phyloP scores from a whole-genome alignment of 2,797 vertebrate species.

The Buceros bicornis region DNA sequence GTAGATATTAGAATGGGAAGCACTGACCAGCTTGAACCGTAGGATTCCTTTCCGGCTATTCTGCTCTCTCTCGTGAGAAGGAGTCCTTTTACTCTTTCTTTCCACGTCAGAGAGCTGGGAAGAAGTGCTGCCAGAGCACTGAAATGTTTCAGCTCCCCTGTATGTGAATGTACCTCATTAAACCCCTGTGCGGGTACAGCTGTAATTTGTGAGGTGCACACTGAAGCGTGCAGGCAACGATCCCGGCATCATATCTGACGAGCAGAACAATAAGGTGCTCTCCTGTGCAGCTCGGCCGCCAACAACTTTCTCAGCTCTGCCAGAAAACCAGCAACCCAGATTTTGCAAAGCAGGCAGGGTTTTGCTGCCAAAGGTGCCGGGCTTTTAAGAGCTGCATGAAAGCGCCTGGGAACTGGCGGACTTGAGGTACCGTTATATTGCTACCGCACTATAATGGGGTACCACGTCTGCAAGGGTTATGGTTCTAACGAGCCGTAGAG shows the following conservation, averaged over 20 bases:
- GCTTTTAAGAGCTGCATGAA: neutral
- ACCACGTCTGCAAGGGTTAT: neutral
- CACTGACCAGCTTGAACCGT: neutral
- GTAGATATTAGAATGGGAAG: neutral
- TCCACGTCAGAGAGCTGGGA: neutral
- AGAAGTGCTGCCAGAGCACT: neutral
- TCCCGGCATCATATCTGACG: neutral
- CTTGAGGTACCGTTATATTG: neutral
- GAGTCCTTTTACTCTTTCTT: neutral
- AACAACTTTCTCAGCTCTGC: neutral
- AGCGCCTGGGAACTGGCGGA: neutral
- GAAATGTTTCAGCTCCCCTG: neutral
- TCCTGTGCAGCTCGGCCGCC: neutral
- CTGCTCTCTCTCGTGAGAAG: neutral
- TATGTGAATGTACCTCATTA: neutral
- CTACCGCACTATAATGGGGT: neutral
- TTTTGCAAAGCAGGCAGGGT: neutral
- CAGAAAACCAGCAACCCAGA: neutral
- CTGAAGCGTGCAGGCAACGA: neutral
- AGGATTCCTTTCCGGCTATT: neutral
- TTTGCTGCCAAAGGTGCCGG: neutral
- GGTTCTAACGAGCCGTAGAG: neutral
- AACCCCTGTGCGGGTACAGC: neutral
- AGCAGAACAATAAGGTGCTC: constrained; percentile 32
- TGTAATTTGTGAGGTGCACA: constrained; percentile 48